Evolutionary conservation across 2,797 vertebrate species (phyloP).

Genomic region (Manis javanica): DNA sequence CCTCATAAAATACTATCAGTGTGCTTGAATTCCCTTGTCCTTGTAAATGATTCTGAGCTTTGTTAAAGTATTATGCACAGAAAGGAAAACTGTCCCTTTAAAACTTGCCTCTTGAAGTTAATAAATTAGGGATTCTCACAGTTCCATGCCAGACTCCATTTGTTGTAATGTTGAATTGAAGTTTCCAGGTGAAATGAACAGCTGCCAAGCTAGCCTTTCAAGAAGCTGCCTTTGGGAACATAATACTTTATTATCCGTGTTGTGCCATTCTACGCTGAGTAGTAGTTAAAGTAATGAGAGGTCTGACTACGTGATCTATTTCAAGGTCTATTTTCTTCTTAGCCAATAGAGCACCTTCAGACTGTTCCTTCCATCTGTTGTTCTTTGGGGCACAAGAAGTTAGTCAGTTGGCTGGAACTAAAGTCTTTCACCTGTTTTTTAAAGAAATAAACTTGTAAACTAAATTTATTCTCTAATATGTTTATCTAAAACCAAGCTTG

Average conservation of each 20-base stretch:
- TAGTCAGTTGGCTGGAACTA: constrained; percentile 44
- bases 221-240: constrained; percentile 56
- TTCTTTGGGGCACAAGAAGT: constrained; percentile 51
- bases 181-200: constrained; percentile 72
- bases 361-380: constrained; percentile 61
- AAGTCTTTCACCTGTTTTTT: constrained; percentile 59
- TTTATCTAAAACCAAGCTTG: constrained; percentile 44
- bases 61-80: constrained; percentile 35
- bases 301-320: constrained; percentile 61
- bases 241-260: constrained; percentile 37
- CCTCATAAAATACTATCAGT: background rate
- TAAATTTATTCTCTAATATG: background rate
- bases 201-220: constrained; percentile 58
- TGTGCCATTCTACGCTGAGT: constrained; percentile 38
- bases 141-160: constrained; percentile 33
- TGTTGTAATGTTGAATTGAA: constrained; percentile 35
- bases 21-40: background rate
- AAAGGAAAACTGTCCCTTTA: constrained; percentile 69
- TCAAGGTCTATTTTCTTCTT: constrained; percentile 72
- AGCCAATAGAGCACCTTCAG: constrained; percentile 4
- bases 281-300: constrained; percentile 65
- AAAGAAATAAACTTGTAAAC: constrained; percentile 8
- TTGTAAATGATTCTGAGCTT: constrained; percentile 56
- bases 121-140: constrained; percentile 50
- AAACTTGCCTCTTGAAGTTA: constrained; percentile 56